phyloP scores from a whole-genome alignment of 2,113 vertebrate genomes.

The Sylvietta virens region DNA sequence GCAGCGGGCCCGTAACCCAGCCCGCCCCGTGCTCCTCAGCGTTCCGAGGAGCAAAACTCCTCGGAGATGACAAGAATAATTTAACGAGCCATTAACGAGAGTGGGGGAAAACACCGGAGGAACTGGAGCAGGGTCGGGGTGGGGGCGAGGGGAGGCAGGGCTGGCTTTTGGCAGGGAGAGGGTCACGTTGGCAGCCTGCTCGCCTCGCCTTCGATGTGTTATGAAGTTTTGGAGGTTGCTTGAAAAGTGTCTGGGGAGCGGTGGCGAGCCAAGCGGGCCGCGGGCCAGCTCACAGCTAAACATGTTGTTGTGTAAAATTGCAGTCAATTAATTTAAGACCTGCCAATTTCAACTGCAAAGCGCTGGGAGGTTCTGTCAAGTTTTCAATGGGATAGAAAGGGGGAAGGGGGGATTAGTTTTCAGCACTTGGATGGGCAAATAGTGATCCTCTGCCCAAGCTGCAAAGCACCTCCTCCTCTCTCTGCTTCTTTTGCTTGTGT shows the following conservation, averaged over 20 bases:
- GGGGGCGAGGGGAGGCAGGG: neutral
- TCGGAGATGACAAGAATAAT: constrained; percentile 28
- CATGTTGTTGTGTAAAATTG: constrained; percentile 73
- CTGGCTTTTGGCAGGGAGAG: constrained; percentile 59
- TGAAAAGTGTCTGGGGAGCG: constrained; percentile 67
- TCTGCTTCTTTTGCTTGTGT: neutral
- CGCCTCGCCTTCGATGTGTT: constrained; percentile 52
- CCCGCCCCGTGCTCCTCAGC: neutral
- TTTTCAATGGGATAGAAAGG: constrained; percentile 59
- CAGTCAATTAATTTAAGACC: constrained; percentile 74
- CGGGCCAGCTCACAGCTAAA: constrained; percentile 63
- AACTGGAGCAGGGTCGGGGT: constrained; percentile 4
- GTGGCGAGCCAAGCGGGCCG: constrained; percentile 54
- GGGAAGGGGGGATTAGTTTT: constrained; percentile 42
- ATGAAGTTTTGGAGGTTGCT: constrained; percentile 70
- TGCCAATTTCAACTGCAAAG: constrained; percentile 70
- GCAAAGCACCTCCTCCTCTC: neutral
- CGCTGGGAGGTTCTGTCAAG: constrained; percentile 63
- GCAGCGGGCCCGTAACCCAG: constrained; percentile 33
- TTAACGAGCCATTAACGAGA: constrained; percentile 38
- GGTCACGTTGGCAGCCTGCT: constrained; percentile 67
- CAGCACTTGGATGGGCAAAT: constrained; percentile 31
- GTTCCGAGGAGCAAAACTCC: constrained; percentile 25
- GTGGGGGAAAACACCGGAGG: neutral
- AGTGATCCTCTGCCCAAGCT: neutral